These are phyloP conservation scores for Sipunculus nudus DNA, from an alignment of 2,888 invertebrate species.

Conservation along the genomic window DNA sequence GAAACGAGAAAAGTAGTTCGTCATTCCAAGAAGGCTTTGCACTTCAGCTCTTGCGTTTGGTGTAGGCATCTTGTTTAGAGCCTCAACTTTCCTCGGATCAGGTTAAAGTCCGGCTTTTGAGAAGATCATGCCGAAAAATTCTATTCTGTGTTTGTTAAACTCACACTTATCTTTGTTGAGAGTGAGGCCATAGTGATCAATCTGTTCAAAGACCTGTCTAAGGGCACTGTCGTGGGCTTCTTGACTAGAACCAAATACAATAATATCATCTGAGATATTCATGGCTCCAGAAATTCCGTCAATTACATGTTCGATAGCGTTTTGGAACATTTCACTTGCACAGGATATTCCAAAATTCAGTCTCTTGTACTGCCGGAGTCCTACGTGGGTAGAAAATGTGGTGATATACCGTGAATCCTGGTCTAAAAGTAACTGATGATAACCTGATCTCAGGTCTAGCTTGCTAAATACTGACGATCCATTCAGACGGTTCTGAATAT, in stretches of 20 bases:
- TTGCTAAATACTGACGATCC: conserved; percentile 17
- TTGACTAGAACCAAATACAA: conserved; percentile 11
- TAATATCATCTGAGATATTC: conserved; percentile 22
- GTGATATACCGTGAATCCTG: conserved; percentile 29
- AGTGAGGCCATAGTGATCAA: conserved; percentile 19
- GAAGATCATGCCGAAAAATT: conserved; percentile 7
- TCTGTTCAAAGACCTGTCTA: conserved; percentile 15
- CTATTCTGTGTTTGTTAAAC: conserved; percentile 5
- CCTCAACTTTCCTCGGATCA: conserved; percentile 38
- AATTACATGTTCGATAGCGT: conserved; percentile 15
- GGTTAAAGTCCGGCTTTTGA: conserved; percentile 14
- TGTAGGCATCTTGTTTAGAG: conserved; percentile 30
- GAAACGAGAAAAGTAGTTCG: conserved; percentile 40
- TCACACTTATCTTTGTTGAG: conserved; percentile 24
- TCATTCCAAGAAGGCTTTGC: conserved; percentile 40
- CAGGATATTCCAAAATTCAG: conserved; percentile 25
- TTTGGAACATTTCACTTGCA: conserved; percentile 21
- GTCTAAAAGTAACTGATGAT: conserved; percentile 10
- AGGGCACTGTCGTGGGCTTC: conserved; percentile 12
- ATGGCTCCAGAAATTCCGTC: conserved; percentile 11
- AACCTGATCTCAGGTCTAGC: conserved; percentile 10
- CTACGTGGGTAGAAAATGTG: conserved; percentile 31
- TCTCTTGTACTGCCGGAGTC: conserved; percentile 26
- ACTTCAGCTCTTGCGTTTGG: conserved; percentile 40
- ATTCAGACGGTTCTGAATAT: conserved; percentile 15